Conservation (phyloP, 1,140 invertebrate species). For the Drosophila baimaii region DNA sequence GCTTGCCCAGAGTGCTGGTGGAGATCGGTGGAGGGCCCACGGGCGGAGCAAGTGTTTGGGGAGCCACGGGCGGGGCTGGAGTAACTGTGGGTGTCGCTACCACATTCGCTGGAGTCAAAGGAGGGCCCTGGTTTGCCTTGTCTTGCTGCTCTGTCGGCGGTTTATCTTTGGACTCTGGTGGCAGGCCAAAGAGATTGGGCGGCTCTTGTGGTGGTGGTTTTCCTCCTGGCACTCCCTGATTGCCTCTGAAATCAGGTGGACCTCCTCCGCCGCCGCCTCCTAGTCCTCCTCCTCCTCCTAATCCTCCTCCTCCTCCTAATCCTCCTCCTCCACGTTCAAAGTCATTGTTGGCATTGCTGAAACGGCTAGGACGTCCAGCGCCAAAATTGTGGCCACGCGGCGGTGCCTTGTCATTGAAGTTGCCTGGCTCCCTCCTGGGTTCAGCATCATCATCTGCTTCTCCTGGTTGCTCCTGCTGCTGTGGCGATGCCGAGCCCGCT, state of each 20-base stretch:
- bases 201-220: neutral
- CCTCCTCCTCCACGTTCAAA: neutral
- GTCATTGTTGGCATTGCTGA: neutral
- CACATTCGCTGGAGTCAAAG: neutral
- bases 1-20: conserved; percentile 39
- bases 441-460: no score
- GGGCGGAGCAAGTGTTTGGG: conserved; percentile 1
- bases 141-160: neutral
- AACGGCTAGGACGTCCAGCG: neutral
- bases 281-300: neutral
- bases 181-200: no score
- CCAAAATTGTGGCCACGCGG: neutral
- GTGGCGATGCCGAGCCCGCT: neutral
- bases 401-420: neutral
- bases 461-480: neutral
- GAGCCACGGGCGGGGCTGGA: conserved; percentile 4
- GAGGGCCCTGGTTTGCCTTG: neutral
- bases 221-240: neutral
- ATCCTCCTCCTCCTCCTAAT: neutral
- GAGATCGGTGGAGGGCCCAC: neutral
- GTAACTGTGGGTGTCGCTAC: neutral
- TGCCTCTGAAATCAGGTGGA: neutral
- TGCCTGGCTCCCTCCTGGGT: neutral
- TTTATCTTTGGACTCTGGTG: neutral
- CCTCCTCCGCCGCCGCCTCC: neutral